These are phyloP conservation scores for Melanaphis sacchari DNA, from an alignment of 1,140 invertebrate species.

Conservation along the genomic window DNA sequence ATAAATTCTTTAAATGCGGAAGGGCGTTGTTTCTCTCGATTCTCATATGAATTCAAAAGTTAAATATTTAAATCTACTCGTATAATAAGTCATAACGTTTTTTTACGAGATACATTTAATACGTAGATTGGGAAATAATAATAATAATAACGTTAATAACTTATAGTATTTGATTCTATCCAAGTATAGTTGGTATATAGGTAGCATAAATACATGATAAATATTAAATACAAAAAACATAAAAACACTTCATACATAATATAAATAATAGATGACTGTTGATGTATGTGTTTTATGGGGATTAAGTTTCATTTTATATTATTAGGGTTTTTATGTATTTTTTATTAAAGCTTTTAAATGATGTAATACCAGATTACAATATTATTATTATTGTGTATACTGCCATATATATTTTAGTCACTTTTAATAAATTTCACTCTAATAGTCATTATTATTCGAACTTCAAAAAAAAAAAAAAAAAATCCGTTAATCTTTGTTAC, in stretches of 20 bases:
- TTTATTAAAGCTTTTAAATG: conserved; percentile 10
- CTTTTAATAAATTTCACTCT: conserved; percentile 33
- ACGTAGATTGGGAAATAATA: neutral
- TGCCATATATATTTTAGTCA: neutral
- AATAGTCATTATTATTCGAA: conserved; percentile 40
- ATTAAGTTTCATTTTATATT: conserved; percentile 41
- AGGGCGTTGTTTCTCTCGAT: neutral
- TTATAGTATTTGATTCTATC: neutral
- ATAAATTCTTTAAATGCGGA: neutral
- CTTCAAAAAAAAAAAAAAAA: conserved; percentile 2
- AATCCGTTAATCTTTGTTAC: conserved; percentile 40
- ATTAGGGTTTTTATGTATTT: neutral
- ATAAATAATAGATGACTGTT: neutral
- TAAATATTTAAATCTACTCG: too few relatives aligned
- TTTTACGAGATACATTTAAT: neutral
- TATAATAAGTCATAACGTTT: neutral
- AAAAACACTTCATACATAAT: neutral
- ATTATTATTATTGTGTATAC: neutral
- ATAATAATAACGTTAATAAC: neutral
- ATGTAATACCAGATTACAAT: conserved; percentile 25
- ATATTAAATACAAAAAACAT: neutral
- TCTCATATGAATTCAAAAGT: neutral
- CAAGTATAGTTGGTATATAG: neutral
- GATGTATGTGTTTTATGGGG: conserved; percentile 8
- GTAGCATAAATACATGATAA: neutral